phyloP scores from a whole-genome alignment of 2,888 invertebrate species.

The Cataglyphis cursor region DNA sequence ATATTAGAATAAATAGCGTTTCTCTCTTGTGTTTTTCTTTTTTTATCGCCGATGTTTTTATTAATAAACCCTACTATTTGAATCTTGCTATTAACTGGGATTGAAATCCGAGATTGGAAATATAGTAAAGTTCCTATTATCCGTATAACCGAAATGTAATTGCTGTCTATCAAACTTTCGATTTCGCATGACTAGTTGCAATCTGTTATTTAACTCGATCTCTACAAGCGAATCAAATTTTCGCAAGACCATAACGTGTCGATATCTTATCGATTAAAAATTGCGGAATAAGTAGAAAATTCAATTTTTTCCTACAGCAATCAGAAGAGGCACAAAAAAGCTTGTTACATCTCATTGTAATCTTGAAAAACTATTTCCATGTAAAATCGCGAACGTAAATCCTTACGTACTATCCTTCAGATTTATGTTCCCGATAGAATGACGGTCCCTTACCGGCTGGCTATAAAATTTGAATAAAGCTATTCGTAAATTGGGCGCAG shows the following conservation, averaged over 20 bases:
- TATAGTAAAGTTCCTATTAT: constrained; percentile 20
- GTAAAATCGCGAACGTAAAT: constrained; percentile 42
- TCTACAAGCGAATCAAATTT: constrained; percentile 26
- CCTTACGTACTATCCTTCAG: neutral
- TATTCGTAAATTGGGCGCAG: constrained; percentile 59
- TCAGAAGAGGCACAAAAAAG: neutral
- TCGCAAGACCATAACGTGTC: constrained; percentile 13
- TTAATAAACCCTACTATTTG: constrained; percentile 1
- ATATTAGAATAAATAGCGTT: neutral
- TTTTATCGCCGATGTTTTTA: neutral
- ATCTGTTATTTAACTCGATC: constrained; percentile 24
- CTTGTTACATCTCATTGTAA: neutral
- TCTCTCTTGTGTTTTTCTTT: too few relatives aligned
- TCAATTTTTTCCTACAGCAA: neutral
- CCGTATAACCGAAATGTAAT: constrained; percentile 26
- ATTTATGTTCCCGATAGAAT: constrained; percentile 30
- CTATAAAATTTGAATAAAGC: constrained; percentile 70
- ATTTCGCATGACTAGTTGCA: constrained; percentile 32
- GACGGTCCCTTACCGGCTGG: constrained; percentile 5
- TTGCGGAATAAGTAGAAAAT: constrained; percentile 25
- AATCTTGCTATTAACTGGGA: neutral
- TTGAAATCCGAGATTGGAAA: constrained; percentile 28
- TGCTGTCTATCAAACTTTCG: constrained; percentile 34
- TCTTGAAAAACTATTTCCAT: neutral
- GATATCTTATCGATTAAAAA: constrained; percentile 14